A percentile compares a stretch with the other conserved stretches of the same genome.
Evolutionary conservation across 2,797 vertebrate species (phyloP).

Genomic region (Falco berigora): DNA sequence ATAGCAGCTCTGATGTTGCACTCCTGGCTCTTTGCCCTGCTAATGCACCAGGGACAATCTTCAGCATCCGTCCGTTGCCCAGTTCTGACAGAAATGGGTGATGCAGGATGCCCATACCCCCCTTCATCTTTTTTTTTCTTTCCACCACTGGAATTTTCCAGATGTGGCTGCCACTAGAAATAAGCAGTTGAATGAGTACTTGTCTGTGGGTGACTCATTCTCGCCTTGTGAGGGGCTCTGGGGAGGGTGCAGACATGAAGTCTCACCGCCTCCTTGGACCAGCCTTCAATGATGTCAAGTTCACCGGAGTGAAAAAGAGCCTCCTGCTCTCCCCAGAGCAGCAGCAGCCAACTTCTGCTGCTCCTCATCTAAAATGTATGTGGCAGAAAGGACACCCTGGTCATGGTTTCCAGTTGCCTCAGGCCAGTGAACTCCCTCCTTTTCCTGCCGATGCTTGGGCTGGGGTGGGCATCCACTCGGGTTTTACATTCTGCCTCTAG

Average conservation of each 20-base stretch:
- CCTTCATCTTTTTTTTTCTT: neutral
- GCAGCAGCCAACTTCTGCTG: neutral
- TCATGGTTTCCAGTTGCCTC: neutral
- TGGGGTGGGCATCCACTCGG: neutral
- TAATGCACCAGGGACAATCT: neutral
- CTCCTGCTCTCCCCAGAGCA: neutral
- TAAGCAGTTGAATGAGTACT: neutral
- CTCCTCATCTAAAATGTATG: neutral
- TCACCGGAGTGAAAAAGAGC: neutral
- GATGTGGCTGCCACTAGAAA: neutral
- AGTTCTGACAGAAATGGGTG: neutral
- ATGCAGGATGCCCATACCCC: neutral
- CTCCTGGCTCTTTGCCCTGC: neutral
- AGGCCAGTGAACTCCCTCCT: neutral
- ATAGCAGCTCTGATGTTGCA: fast-evolving
- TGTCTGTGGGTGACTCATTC: neutral
- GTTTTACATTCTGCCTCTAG: neutral
- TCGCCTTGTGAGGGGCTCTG: neutral
- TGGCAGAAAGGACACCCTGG: neutral
- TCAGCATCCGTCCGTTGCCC: neutral
- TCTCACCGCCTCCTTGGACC: neutral
- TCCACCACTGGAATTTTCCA: neutral
- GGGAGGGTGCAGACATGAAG: neutral
- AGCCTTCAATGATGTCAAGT: neutral
- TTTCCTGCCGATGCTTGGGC: neutral